phyloP scores from a whole-genome alignment of 2,797 vertebrate genomes.

The Malurus leucopterus region DNA sequence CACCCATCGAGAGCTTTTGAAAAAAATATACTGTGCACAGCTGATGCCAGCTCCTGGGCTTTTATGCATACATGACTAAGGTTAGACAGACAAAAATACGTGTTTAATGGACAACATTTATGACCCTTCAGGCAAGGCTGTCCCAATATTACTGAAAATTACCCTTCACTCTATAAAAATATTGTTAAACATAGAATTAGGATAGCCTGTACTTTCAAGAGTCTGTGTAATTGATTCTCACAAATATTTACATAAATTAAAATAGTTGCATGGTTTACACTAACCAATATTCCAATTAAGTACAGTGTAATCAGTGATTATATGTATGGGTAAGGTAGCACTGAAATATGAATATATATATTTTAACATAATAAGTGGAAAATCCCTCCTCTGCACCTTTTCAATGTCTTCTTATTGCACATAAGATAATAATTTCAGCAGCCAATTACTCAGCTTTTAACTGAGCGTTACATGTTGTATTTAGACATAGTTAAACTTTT shows the following conservation, averaged over 20 bases:
- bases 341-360: not conserved
- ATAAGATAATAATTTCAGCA: not conserved
- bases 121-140: not conserved
- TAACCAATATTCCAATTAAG: not conserved
- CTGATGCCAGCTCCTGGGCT: not conserved
- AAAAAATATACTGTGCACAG: accelerated
- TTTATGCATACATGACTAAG: not conserved
- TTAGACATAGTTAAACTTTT: not conserved
- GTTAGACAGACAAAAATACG: not conserved
- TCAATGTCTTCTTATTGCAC: not conserved
- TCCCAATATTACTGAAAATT: not conserved
- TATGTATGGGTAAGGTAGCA: not conserved
- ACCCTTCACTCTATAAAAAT: not conserved
- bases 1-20: not conserved
- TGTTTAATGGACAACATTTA: not conserved
- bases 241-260: not conserved
- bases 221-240: not conserved
- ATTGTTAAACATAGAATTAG: not conserved
- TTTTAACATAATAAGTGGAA: not conserved
- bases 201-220: not conserved
- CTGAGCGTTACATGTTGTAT: not conserved
- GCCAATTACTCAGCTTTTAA: not conserved
- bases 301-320: not conserved
- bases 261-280: not conserved
- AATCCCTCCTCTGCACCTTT: not conserved